Conservation (phyloP, 2,113 vertebrate species). For the Muntiacus muntjak region DNA sequence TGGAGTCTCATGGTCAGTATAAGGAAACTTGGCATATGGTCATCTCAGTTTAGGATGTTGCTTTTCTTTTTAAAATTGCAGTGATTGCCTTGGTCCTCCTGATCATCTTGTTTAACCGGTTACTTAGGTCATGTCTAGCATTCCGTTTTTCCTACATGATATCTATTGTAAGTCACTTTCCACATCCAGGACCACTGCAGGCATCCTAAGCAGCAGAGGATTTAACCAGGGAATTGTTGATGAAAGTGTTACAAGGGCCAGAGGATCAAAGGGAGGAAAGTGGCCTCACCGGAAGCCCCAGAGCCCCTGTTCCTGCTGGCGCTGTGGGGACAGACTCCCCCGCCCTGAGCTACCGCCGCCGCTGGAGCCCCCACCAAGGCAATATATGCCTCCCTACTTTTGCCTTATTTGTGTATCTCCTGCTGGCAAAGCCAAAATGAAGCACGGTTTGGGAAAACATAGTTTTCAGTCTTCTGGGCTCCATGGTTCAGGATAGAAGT, state of each 20-base stretch:
- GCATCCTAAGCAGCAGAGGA: not conserved
- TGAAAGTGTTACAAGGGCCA: not conserved
- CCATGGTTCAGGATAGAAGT: not conserved
- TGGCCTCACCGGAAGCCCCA: too few relatives aligned
- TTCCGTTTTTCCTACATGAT: not conserved
- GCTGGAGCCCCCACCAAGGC: not conserved
- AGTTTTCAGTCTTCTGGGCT: not conserved
- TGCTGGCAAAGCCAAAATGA: not conserved
- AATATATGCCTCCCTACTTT: not conserved
- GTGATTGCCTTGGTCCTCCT: not conserved
- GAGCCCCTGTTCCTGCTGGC: not conserved
- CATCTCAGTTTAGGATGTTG: not conserved
- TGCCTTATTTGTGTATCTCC: not conserved
- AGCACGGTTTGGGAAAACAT: not conserved
- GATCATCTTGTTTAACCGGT: not conserved
- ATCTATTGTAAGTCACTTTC: not conserved
- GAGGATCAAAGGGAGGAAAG: not conserved
- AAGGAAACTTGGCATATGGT: not conserved
- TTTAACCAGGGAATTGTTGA: not conserved
- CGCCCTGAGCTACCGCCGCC: not conserved
- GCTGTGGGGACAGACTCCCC: not conserved
- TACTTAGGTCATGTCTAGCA: not conserved
- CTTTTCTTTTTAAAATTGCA: not conserved
- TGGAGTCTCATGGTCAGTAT: not conserved
- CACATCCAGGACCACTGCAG: not conserved